Percentiles rank a stretch among this genome's conserved stretches.
Conservation (phyloP, 1,140 invertebrate genomes). For the Drosophila erecta region DNA sequence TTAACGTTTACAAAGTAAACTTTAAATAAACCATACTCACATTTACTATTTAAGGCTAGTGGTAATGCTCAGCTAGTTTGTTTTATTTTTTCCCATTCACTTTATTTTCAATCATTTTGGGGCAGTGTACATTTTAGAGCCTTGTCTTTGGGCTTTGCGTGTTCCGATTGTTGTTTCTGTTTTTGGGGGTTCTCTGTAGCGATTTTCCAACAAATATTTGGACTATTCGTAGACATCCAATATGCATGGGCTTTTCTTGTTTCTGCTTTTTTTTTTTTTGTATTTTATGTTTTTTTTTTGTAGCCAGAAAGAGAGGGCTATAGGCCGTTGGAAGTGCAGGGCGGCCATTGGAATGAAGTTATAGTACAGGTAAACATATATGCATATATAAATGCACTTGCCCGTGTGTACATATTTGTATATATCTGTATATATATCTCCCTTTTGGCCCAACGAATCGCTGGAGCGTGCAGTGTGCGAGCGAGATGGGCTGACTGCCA, state of each 20-base stretch:
- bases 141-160: slow-evolving; percentile 45
- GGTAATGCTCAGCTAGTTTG: background rate
- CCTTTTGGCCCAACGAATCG: slow-evolving; percentile 52
- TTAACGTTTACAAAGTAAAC: too few species aligned
- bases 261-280: background rate
- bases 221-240: slow-evolving; percentile 57
- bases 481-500: background rate
- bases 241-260: slow-evolving; percentile 19
- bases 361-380: slow-evolving; percentile 32
- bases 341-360: slow-evolving; percentile 70
- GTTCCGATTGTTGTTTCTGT: slow-evolving; percentile 36
- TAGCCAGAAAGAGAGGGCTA: background rate
- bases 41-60: background rate
- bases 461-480: slow-evolving; percentile 65
- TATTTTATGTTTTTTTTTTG: slow-evolving; percentile 9
- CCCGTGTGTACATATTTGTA: slow-evolving; percentile 18
- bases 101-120: background rate
- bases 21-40: too few species aligned
- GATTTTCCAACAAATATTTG: slow-evolving; percentile 66
- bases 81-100: background rate
- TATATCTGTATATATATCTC: slow-evolving; percentile 20
- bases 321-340: slow-evolving; percentile 9
- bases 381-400: slow-evolving; percentile 10
- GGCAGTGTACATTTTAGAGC: slow-evolving; percentile 23
- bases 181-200: slow-evolving; percentile 12